These are phyloP conservation scores for Apamea sordens DNA, from an alignment of 2,888 invertebrate genomes.

Conservation along the genomic window DNA sequence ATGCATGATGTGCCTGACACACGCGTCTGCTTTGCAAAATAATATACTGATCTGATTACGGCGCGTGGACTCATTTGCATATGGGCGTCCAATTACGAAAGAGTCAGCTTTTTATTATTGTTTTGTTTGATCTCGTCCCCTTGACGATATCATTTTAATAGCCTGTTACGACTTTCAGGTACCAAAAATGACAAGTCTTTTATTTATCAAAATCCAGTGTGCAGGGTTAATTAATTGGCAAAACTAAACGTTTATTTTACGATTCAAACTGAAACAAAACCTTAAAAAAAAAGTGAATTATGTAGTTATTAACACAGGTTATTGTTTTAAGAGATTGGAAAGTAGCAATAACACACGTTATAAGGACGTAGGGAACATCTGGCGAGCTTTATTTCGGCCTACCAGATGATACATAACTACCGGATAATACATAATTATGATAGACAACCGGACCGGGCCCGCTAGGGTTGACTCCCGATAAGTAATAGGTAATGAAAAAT, in stretches of 20 bases:
- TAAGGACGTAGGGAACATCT: conserved; percentile 38
- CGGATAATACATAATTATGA: conserved; percentile 58
- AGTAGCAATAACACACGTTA: conserved; percentile 6
- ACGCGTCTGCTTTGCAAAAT: conserved; percentile 5
- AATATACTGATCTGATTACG: conserved; percentile 3
- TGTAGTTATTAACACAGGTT: neutral
- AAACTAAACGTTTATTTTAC: neutral
- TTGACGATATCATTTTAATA: neutral
- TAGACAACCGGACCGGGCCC: conserved; percentile 11
- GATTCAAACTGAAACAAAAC: neutral
- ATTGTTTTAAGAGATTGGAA: conserved; percentile 8
- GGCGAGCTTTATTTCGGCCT: conserved; percentile 14
- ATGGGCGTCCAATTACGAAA: neutral
- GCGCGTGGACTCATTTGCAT: conserved; percentile 11
- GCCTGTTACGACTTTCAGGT: neutral
- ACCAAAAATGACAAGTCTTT: neutral
- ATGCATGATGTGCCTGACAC: neutral
- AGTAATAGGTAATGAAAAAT: conserved; percentile 11
- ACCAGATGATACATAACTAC: conserved; percentile 30
- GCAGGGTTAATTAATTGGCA: neutral
- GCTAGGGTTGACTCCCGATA: conserved; percentile 12
- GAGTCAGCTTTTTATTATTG: neutral
- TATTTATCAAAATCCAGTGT: neutral
- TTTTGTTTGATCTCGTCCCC: neutral
- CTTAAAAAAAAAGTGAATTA: neutral